These are phyloP conservation scores for Platichthys flesus DNA, from an alignment of 2,113 vertebrate species.

Conservation along the genomic window DNA sequence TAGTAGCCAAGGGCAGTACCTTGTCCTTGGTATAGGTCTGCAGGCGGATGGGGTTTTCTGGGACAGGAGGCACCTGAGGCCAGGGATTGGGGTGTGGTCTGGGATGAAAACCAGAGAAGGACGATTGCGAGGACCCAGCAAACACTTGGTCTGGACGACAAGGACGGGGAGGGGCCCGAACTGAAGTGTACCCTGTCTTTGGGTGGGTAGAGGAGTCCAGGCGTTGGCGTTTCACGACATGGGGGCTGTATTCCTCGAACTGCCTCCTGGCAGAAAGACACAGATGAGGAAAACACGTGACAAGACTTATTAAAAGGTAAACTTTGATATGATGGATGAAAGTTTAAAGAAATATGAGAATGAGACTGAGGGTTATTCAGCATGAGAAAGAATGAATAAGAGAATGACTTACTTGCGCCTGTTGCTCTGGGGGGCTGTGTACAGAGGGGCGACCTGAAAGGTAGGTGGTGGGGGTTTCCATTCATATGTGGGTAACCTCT, in stretches of 20 bases:
- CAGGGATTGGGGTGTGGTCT: slow-evolving; percentile 20
- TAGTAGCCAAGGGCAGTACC: slow-evolving; percentile 75
- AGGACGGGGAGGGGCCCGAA: neutral
- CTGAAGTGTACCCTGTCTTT: slow-evolving; percentile 28
- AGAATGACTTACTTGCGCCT: slow-evolving; percentile 67
- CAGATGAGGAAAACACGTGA: neutral
- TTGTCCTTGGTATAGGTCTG: slow-evolving; percentile 83
- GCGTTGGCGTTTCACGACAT: slow-evolving; percentile 85
- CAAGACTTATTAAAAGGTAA: neutral
- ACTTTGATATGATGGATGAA: neutral
- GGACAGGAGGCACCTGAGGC: slow-evolving; percentile 54
- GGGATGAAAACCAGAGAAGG: slow-evolving; percentile 36
- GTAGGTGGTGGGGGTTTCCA: slow-evolving; percentile 50
- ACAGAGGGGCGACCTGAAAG: slow-evolving; percentile 3
- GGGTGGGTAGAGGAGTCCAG: slow-evolving; percentile 74
- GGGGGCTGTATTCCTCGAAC: slow-evolving; percentile 71
- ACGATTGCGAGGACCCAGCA: slow-evolving; percentile 30
- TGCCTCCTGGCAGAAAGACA: slow-evolving; percentile 83
- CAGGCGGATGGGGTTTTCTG: slow-evolving; percentile 67
- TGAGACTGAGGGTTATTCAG: slow-evolving; percentile 10
- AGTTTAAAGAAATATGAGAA: neutral
- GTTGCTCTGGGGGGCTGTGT: slow-evolving; percentile 13
- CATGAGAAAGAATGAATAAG: neutral
- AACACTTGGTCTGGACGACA: neutral
- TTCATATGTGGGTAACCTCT: slow-evolving; percentile 57